Conservation (phyloP, 2,797 vertebrate species). For the Sebastes hubbsi region DNA sequence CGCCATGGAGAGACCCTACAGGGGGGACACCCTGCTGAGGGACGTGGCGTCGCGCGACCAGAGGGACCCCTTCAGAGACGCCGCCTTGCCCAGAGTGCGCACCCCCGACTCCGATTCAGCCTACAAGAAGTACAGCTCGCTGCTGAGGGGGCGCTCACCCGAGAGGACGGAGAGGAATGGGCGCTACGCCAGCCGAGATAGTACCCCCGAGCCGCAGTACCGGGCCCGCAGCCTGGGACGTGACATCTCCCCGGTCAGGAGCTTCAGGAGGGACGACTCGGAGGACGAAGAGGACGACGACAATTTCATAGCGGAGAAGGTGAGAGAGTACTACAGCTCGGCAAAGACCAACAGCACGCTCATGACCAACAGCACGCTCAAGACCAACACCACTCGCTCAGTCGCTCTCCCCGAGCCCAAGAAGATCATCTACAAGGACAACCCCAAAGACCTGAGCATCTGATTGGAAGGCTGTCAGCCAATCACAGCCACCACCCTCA, state of each 20-base stretch:
- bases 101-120: slow-evolving; percentile 76
- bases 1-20: slow-evolving; percentile 65
- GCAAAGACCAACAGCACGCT: slow-evolving; percentile 75
- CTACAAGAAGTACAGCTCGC: slow-evolving; percentile 78
- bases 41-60: slow-evolving; percentile 46
- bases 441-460: slow-evolving; percentile 97
- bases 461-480: slow-evolving; percentile 79
- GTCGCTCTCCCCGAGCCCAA: slow-evolving; percentile 83
- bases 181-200: slow-evolving; percentile 43
- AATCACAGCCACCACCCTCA: slow-evolving; percentile 45
- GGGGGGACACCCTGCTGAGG: slow-evolving; percentile 62
- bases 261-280: slow-evolving; percentile 80
- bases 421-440: slow-evolving; percentile 89
- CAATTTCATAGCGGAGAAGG: slow-evolving; percentile 65
- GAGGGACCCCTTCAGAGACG: slow-evolving; percentile 56
- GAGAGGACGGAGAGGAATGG: slow-evolving; percentile 56
- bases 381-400: slow-evolving; percentile 71
- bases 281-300: slow-evolving; percentile 86
- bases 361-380: slow-evolving; percentile 61
- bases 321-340: slow-evolving; percentile 82
- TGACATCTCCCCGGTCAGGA: slow-evolving; percentile 85
- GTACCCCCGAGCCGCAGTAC: slow-evolving; percentile 79
- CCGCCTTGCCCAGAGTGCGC: slow-evolving; percentile 67
- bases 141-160: slow-evolving; percentile 78
- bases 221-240: slow-evolving; percentile 81